Evolutionary conservation across 2,797 vertebrate genomes (phyloP), one percentile per base, ranked within the genome.

Genomic region (Heterohyrax brucei): DNA sequence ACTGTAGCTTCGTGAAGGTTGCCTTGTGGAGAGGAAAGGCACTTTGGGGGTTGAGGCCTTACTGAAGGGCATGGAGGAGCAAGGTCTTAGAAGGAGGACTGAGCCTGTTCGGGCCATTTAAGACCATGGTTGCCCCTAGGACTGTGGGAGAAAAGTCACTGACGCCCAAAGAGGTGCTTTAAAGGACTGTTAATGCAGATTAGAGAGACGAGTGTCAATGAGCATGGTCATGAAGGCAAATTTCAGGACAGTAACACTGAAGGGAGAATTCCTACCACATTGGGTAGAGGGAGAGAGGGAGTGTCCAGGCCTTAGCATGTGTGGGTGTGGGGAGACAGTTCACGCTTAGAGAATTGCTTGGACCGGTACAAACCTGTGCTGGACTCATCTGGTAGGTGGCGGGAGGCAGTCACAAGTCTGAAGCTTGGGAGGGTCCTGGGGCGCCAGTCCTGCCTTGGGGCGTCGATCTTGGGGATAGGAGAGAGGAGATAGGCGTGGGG

Each of bases 221-320:
- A 13, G 2, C 48, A 90, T 53, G 77, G 64, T 92, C 81, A 92
- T 61, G 14, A 83, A 77, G 95, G 48, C 50, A 93, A 70, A 80
- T 83, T 88, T 95, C 72, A 70, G 79, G 66, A 93, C 10, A 94
- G 44, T 75, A 22, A 68, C 28, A 50, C 70, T n/a, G 30, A 81
- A 95, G 33, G 79, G 33, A 73, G 70, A 88, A n/a, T 6, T 33
- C 39, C 6, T 21, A 61, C 7, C 50, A 62, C 10, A 24, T 89
- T 59, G 46, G 72, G 24, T 75, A 33, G 53, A 8, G 10, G 22
- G 2, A 22, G 24, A 13, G 22, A 48, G n/a, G 7, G 46, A 75
- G n/a, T 79, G 10, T 64, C 62, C 80, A 22, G 9, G 72, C 7
- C 30, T 92, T 80, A 39, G 44, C 44, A 28, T 18, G 33, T 21